Evolutionary conservation across 2,113 vertebrate genomes (phyloP).

Genomic region (Forbesichthys agassizii): DNA sequence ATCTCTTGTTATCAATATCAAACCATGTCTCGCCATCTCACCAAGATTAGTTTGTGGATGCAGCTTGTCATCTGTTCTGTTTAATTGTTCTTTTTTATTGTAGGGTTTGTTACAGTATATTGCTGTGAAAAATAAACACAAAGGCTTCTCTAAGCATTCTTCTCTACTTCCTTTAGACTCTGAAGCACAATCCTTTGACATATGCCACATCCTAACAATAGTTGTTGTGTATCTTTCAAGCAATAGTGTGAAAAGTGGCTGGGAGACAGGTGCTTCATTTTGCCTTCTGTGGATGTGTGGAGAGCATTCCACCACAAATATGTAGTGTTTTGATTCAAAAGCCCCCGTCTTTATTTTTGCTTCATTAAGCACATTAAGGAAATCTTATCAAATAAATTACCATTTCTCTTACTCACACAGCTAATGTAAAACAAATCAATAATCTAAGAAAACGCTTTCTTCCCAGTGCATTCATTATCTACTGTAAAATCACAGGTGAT

Average conservation of each 20-base stretch:
- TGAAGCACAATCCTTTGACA: conserved; percentile 23
- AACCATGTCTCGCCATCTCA: conserved; percentile 39
- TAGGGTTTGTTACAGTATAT: conserved; percentile 13
- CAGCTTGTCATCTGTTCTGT: conserved; percentile 13
- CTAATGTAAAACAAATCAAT: conserved; percentile 56
- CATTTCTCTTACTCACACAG: conserved; percentile 28
- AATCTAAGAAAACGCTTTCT: conserved; percentile 48
- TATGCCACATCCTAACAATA: conserved; percentile 4
- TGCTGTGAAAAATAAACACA: conserved; percentile 19
- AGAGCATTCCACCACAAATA: conserved; percentile 9
- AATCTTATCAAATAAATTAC: conserved; percentile 4
- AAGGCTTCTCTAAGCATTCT: not conserved
- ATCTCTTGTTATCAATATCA: conserved; percentile 40
- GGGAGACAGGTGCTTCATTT: conserved; percentile 50
- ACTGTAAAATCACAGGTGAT: conserved; percentile 61
- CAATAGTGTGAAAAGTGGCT: conserved; percentile 38
- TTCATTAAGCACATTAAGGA: conserved; percentile 37
- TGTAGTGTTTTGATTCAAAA: not conserved
- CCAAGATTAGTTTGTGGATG: not conserved
- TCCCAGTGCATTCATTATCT: conserved; percentile 58
- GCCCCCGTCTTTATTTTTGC: conserved; percentile 6
- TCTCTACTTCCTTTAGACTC: conserved; percentile 16
- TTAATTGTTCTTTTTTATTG: conserved; percentile 19
- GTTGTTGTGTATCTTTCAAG: conserved; percentile 30
- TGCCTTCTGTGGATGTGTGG: conserved; percentile 38